phyloP scores from a whole-genome alignment of 1,140 invertebrate genomes.

The Thaumatotibia leucotreta region DNA sequence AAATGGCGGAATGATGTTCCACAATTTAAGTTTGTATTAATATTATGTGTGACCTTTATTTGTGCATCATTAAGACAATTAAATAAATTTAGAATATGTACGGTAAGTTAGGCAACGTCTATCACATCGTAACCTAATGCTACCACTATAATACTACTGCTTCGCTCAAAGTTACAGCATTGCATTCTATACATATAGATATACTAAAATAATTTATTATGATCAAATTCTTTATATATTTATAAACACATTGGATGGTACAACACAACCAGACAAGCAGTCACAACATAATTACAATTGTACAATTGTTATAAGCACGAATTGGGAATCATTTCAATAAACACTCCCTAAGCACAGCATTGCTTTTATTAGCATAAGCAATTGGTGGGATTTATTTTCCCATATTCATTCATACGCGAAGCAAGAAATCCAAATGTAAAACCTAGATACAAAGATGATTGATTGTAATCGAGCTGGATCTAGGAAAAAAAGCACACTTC shows the following conservation, averaged over 20 bases:
- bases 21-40: constrained; percentile 12
- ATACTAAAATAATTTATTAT: constrained; percentile 24
- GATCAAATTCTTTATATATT: constrained; percentile 17
- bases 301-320: constrained; percentile 8
- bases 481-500: no score
- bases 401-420: background rate
- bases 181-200: background rate
- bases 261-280: constrained; percentile 41
- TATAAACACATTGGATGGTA: constrained; percentile 37
- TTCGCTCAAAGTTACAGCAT: background rate
- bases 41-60: constrained; percentile 38
- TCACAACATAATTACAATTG: constrained; percentile 26
- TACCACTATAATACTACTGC: constrained; percentile 21
- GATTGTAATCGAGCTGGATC: no score
- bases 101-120: constrained; percentile 37
- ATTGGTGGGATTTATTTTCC: background rate
- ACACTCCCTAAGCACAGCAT: background rate
- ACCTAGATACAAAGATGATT: no score
- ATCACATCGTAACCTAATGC: constrained; percentile 40
- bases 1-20: no score
- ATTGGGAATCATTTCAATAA: background rate
- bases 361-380: background rate
- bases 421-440: background rate
- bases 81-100: constrained; percentile 18
- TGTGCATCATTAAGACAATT: constrained; percentile 59